Percentiles rank a stretch among this genome's conserved stretches.
phyloP scores from a whole-genome alignment of 1,140 invertebrate genomes.

The Probaryconus sp. region DNA sequence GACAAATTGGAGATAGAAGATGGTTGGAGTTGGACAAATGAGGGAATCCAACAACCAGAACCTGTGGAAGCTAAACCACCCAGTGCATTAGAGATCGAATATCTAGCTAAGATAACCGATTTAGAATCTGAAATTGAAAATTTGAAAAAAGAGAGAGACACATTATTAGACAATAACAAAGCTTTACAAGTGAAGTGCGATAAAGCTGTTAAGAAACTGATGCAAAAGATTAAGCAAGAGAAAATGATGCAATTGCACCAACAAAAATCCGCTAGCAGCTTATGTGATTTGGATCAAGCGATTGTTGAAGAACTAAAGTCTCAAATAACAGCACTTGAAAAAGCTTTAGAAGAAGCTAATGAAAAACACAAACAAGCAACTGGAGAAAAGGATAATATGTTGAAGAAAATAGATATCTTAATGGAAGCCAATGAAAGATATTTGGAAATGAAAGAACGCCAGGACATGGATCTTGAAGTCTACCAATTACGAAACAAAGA shows the following conservation, averaged over 20 bases:
- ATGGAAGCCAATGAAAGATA: slow-evolving; percentile 86
- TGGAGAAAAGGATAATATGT: slow-evolving; percentile 82
- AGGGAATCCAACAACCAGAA: slow-evolving; percentile 74
- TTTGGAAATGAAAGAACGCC: slow-evolving; percentile 87
- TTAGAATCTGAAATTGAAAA: slow-evolving; percentile 78
- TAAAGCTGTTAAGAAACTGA: slow-evolving; percentile 86
- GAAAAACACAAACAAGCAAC: slow-evolving; percentile 80
- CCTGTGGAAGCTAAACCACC: slow-evolving; percentile 31
- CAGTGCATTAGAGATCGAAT: slow-evolving; percentile 47
- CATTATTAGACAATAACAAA: slow-evolving; percentile 80
- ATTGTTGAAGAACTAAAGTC: slow-evolving; percentile 86
- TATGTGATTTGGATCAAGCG: slow-evolving; percentile 84
- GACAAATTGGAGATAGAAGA: slow-evolving; percentile 74
- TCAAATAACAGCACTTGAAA: slow-evolving; percentile 83
- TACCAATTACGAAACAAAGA: slow-evolving; percentile 85
- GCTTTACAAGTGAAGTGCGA: slow-evolving; percentile 81
- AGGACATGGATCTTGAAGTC: slow-evolving; percentile 83
- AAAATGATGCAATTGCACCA: slow-evolving; percentile 80
- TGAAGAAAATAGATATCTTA: slow-evolving; percentile 86
- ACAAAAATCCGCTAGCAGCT: slow-evolving; percentile 78
- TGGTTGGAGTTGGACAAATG: slow-evolving; percentile 80
- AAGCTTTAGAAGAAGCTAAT: slow-evolving; percentile 80
- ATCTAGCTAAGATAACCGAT: slow-evolving; percentile 70
- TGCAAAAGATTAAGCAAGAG: slow-evolving; percentile 88
- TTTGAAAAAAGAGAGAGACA: slow-evolving; percentile 76